Conservation (phyloP, 2,797 vertebrate genomes). For the Astyanax mexicanus region DNA sequence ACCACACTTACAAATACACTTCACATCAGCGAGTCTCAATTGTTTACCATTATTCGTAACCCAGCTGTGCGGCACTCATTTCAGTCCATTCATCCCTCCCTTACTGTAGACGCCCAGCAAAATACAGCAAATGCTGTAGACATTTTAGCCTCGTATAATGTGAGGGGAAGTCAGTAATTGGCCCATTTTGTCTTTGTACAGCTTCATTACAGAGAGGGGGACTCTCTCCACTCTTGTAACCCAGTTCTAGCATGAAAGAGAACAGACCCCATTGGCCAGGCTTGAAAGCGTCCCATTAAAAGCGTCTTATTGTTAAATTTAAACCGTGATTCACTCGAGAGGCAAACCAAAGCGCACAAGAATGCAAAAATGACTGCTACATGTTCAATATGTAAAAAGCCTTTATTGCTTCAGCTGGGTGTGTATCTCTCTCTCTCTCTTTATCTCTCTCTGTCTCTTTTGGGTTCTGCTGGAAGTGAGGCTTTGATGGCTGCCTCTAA, state of each 20-base stretch:
- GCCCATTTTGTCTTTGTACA: conserved; percentile 34
- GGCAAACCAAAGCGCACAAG: conserved; percentile 24
- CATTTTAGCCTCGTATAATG: conserved; percentile 26
- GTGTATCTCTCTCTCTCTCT: neutral
- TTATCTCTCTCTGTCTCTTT: neutral
- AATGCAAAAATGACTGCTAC: conserved; percentile 23
- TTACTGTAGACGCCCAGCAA: neutral
- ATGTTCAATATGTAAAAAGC: neutral
- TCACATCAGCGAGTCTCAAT: neutral
- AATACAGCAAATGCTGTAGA: conserved; percentile 29
- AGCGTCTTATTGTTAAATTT: conserved; percentile 38
- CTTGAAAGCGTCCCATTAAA: conserved; percentile 39
- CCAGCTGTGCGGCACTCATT: neutral
- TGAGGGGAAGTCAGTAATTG: conserved; percentile 32
- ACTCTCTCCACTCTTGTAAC: conserved; percentile 4
- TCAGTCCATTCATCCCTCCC: conserved; percentile 8
- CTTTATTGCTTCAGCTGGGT: conserved; percentile 20
- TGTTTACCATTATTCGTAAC: conserved; percentile 1
- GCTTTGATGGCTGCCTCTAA: conserved; percentile 29
- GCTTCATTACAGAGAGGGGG: conserved; percentile 16
- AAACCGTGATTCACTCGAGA: conserved; percentile 28
- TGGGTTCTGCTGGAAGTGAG: neutral
- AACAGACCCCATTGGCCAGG: conserved; percentile 27
- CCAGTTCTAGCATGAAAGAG: conserved; percentile 15
- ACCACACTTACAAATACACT: conserved; percentile 7